These are phyloP conservation scores for Trachops cirrhosus DNA, from an alignment of 2,797 vertebrate species.

Conservation along the genomic window DNA sequence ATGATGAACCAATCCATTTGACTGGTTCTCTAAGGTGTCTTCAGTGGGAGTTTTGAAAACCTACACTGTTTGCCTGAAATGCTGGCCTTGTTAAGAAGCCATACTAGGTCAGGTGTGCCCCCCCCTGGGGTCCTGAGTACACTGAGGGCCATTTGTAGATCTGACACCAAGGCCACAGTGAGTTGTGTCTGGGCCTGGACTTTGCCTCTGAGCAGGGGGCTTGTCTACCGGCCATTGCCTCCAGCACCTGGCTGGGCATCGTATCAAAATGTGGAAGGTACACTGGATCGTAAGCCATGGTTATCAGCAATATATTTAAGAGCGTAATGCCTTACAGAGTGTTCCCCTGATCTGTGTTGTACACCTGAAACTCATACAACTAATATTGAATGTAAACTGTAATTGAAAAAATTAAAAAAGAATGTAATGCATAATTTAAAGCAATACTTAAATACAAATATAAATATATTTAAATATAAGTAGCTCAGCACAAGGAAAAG, in stretches of 20 bases:
- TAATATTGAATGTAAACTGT: not conserved
- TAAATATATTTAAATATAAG: not conserved
- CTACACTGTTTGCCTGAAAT: not conserved
- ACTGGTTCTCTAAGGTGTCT: not conserved
- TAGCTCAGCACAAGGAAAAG: not conserved
- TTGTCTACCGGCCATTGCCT: not conserved
- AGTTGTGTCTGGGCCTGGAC: not conserved
- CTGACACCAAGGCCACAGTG: not conserved
- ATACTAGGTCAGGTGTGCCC: not conserved
- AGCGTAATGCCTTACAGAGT: not conserved
- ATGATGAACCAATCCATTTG: accelerated
- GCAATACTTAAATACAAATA: not conserved
- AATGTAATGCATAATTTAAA: not conserved
- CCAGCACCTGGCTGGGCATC: not conserved
- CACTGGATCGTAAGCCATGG: not conserved
- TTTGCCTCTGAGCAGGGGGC: not conserved
- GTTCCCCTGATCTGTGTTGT: not conserved
- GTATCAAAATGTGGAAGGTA: not conserved
- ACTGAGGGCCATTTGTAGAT: not conserved
- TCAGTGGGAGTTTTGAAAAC: not conserved
- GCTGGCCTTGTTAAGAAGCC: not conserved
- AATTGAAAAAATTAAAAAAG: not conserved
- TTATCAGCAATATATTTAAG: not conserved
- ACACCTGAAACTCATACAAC: not conserved
- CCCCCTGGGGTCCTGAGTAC: not conserved